phyloP scores from a whole-genome alignment of 2,888 invertebrate species.

The Meganola albula region DNA sequence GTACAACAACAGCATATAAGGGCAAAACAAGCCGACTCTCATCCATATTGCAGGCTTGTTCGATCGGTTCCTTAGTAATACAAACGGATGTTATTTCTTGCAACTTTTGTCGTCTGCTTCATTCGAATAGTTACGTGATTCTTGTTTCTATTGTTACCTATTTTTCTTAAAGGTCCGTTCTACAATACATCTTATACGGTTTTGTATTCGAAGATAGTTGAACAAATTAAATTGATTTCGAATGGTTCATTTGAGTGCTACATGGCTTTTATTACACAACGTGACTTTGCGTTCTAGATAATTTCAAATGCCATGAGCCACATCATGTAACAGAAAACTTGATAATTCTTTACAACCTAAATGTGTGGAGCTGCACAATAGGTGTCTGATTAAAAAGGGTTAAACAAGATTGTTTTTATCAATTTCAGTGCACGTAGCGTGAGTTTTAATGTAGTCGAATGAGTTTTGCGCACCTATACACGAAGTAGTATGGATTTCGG shows the following conservation, averaged over 20 bases:
- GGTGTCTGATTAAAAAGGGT: too few relatives aligned
- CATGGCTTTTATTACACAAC: conserved; percentile 44
- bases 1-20: conserved; percentile 38
- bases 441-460: too few relatives aligned
- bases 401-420: too few relatives aligned
- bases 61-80: conserved; percentile 56
- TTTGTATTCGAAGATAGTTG: conserved; percentile 30
- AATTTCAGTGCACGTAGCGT: too few relatives aligned
- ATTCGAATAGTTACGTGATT: conserved; percentile 26
- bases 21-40: conserved; percentile 51
- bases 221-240: conserved; percentile 44
- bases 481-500: too few relatives aligned
- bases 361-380: too few relatives aligned
- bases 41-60: conserved; percentile 50
- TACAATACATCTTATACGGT: conserved; percentile 28
- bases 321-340: too few relatives aligned
- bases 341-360: too few relatives aligned
- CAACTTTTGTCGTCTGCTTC: conserved; percentile 35
- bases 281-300: too few relatives aligned
- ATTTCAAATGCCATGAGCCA: too few relatives aligned
- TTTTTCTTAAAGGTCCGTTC: conserved; percentile 12
- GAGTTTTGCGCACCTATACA: too few relatives aligned
- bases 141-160: not conserved
- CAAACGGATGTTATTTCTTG: conserved; percentile 43
- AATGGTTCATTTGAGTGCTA: conserved; percentile 32